Evolutionary conservation across 1,140 invertebrate genomes (phyloP), one percentile per base, ranked within the genome.

Genomic region (Bradysia coprophila): DNA sequence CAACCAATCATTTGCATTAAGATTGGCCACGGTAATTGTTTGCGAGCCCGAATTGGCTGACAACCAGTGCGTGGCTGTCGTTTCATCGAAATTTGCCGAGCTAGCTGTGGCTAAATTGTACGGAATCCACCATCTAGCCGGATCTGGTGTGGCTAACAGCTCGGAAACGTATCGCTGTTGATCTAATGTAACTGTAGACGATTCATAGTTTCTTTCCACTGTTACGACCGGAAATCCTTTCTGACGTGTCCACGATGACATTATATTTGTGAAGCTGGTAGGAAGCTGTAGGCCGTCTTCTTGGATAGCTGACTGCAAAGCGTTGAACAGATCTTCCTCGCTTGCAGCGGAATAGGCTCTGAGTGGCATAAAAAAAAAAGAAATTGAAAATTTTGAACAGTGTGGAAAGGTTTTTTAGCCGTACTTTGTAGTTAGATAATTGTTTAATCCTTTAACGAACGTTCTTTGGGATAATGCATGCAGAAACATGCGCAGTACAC

Each of bases 251-350:
- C 66, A 71, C 19, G 59, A 64, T 21, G 50, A 48, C 50, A 69
- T 68, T 10, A 71, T 67, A 42, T 52, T 59, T 49, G 4, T 34
- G 4, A 34, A 13, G 18, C 11, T 34, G 1, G 50, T 3, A 22
- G 49, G 44, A 1, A 51, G 33, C 2, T 40, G 38, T 10, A 71
- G 51, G 6, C 47, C 42, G 11, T 55, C 52, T 34, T 59, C 54
- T 1, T 43, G 45, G 19, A 65, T 49, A n/a, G 57, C 63, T 42
- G 66, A 56, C 38, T 58, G 43, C 5, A 85, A 49, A 6, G 64
- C 54, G 1, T 61, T 42, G 64, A 76, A 77, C 1, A 82, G 53
- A 38, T 78, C 64, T 40, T 72, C 59, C 46, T 77, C 71, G 10
- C 60, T 55, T 5, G 75, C 74, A 45, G 52, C 58, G 15, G 44